Evolutionary conservation across 2,113 vertebrate genomes (phyloP).

Genomic region (Solenodon paradoxus): DNA sequence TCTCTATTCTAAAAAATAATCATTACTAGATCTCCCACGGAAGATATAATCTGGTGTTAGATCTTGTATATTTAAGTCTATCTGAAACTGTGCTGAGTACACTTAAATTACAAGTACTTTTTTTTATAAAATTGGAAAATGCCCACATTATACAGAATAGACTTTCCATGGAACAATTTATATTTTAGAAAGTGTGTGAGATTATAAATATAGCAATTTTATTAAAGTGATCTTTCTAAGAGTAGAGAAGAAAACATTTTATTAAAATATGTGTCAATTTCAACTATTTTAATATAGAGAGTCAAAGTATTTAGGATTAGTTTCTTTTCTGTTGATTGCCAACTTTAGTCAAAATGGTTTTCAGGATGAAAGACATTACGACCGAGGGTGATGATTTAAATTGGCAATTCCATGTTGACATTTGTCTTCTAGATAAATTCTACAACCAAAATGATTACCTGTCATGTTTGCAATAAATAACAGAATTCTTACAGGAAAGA

Average conservation of each 20-base stretch:
- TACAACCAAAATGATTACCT: not conserved
- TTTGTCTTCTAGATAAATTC: constrained; percentile 40
- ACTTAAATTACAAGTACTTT: not conserved
- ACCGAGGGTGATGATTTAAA: constrained; percentile 47
- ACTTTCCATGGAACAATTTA: not conserved
- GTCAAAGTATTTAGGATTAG: not conserved
- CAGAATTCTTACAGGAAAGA: constrained; percentile 48
- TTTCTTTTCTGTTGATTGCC: not conserved
- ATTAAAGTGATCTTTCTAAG: not conserved
- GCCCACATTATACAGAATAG: not conserved
- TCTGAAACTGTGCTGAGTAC: not conserved
- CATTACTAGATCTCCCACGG: not conserved
- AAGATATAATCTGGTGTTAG: not conserved
- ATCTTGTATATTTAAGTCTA: not conserved
- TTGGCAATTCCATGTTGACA: not conserved
- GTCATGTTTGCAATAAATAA: constrained; percentile 46
- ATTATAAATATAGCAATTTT: not conserved
- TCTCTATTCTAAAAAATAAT: not conserved
- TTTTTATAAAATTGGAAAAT: not conserved
- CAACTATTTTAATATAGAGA: not conserved
- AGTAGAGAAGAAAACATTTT: not conserved
- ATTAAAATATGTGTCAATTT: not conserved
- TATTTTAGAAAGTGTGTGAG: not conserved
- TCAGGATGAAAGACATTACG: constrained; percentile 18
- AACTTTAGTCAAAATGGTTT: not conserved